These are phyloP conservation scores for Drosophila equinoxialis DNA, from an alignment of 1,140 invertebrate species.

Conservation along the genomic window DNA sequence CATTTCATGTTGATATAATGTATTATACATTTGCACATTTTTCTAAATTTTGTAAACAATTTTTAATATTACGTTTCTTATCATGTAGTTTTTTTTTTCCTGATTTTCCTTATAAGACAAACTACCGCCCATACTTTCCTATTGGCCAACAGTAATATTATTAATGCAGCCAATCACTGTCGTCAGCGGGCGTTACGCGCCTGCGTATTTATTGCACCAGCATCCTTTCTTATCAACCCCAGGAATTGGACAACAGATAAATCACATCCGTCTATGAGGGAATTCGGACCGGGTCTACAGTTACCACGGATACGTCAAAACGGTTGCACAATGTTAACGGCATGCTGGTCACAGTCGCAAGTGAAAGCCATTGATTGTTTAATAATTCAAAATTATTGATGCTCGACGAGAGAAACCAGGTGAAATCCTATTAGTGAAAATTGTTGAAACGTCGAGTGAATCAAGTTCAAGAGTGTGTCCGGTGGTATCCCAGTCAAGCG, in stretches of 20 bases:
- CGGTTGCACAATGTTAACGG: slow-evolving; percentile 57
- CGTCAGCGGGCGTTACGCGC: slow-evolving; percentile 46
- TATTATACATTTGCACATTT: no score
- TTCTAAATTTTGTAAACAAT: no score
- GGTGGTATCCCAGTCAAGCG: slow-evolving; percentile 29
- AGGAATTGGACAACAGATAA: slow-evolving; percentile 19
- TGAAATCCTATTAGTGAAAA: slow-evolving; percentile 66
- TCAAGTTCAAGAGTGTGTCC: slow-evolving; percentile 50
- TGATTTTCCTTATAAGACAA: neutral
- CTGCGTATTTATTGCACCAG: slow-evolving; percentile 54
- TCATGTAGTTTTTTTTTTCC: slow-evolving; percentile 1
- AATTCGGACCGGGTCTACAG: slow-evolving; percentile 40
- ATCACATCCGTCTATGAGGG: slow-evolving; percentile 23
- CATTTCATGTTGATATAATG: no score
- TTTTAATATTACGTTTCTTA: neutral
- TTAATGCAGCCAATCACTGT: slow-evolving; percentile 42
- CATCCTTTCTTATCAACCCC: slow-evolving; percentile 56
- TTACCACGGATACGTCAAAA: slow-evolving; percentile 61
- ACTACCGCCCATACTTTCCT: slow-evolving; percentile 26
- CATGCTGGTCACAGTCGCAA: slow-evolving; percentile 59
- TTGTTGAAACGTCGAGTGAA: slow-evolving; percentile 25
- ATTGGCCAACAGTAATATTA: slow-evolving; percentile 37
- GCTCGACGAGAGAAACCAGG: slow-evolving; percentile 40
- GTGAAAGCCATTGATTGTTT: slow-evolving; percentile 54
- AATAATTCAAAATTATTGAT: slow-evolving; percentile 76